Conservation (phyloP, 2,113 vertebrate genomes). For the Girardinichthys multiradiatus region DNA sequence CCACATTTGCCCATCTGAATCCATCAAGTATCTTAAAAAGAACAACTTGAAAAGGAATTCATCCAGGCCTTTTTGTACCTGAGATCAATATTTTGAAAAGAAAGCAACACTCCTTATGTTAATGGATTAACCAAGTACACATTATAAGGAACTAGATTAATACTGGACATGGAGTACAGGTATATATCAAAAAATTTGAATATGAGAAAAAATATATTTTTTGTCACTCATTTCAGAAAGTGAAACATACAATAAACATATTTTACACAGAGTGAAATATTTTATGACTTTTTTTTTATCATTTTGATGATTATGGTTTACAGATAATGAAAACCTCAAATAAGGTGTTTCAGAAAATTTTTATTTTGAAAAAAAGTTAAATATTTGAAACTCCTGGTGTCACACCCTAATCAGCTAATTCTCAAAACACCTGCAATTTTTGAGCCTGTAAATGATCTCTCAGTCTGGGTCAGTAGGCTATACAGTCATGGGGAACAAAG, state of each 20-base stretch:
- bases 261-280: no score
- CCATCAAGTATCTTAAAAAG: conserved; percentile 87
- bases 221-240: not conserved
- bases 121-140: not conserved
- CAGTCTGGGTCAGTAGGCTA: no score
- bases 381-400: no score
- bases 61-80: conserved; percentile 89
- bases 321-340: no score
- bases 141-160: not conserved
- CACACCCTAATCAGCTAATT: no score
- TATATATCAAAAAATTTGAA: not conserved
- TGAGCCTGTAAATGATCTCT: no score
- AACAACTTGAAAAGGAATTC: conserved; percentile 94
- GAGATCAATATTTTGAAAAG: conserved; percentile 12
- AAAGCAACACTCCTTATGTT: not conserved
- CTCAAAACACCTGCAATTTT: no score
- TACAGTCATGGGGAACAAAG: no score
- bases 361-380: no score
- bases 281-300: no score
- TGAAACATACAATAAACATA: not conserved
- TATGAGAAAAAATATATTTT: not conserved
- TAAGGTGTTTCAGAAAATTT: no score
- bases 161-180: not conserved
- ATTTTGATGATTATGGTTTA: no score
- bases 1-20: conserved; percentile 89